Percentiles rank a stretch among this genome's conserved stretches.
phyloP scores from a whole-genome alignment of 2,797 vertebrate genomes.

The Ciconia nigra region DNA sequence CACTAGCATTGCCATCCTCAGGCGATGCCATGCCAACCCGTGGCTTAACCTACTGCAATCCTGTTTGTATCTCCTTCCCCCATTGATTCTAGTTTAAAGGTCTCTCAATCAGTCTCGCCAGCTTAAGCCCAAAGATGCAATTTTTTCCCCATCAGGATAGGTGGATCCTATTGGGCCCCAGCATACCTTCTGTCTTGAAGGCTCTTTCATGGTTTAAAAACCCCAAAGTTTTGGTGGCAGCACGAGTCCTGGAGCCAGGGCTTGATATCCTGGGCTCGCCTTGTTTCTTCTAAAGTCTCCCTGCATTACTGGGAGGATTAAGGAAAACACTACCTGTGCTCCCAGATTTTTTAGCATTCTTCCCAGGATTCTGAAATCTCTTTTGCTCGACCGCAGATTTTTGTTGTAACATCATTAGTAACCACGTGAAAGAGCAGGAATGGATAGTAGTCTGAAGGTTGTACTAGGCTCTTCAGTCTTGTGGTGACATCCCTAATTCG shows the following conservation, averaged over 20 bases:
- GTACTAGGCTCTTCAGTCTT: not conserved
- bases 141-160: not conserved
- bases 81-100: not conserved
- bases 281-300: not conserved
- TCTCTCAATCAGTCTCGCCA: not conserved
- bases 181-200: not conserved
- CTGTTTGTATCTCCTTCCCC: not conserved
- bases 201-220: not conserved
- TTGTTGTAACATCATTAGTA: not conserved
- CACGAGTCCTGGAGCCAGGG: not conserved
- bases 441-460: not conserved
- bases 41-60: not conserved
- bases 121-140: not conserved
- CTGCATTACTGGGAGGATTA: not conserved
- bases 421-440: not conserved
- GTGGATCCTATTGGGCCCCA: not conserved
- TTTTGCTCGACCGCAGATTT: not conserved
- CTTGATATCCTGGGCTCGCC: not conserved
- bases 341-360: not conserved
- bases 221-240: not conserved
- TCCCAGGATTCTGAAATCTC: not conserved
- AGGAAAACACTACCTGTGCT: not conserved
- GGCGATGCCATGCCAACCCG: not conserved
- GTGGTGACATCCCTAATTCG: not conserved
- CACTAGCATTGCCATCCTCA: not conserved